Percentiles rank a stretch among this genome's conserved stretches.
phyloP scores from a whole-genome alignment of 2,113 vertebrate genomes.

The Epinephelus moara region DNA sequence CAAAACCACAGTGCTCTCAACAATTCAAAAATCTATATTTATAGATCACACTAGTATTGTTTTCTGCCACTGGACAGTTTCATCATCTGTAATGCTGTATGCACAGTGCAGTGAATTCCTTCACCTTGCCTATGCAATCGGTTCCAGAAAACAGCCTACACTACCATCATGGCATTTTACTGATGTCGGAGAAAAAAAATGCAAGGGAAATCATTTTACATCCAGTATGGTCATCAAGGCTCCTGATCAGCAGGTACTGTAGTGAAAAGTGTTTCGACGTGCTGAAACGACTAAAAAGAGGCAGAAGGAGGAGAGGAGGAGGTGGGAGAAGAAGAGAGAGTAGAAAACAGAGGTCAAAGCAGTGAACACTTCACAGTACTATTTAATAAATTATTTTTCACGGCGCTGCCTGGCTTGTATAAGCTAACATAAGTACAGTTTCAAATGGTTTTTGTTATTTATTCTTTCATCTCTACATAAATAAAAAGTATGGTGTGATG shows the following conservation, averaged over 20 bases:
- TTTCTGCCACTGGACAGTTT: slow-evolving; percentile 41
- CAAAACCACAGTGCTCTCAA: neutral
- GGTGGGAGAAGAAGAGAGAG: slow-evolving; percentile 26
- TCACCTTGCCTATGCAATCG: slow-evolving; percentile 59
- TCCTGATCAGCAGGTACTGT: slow-evolving; percentile 73
- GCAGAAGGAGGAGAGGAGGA: slow-evolving; percentile 22
- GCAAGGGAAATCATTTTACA: slow-evolving; percentile 77
- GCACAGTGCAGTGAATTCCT: slow-evolving; percentile 52
- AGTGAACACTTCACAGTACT: slow-evolving; percentile 5
- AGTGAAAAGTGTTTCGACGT: slow-evolving; percentile 54
- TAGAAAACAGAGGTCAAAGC: slow-evolving; percentile 43
- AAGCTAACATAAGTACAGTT: neutral
- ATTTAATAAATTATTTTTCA: neutral
- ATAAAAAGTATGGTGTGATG: slow-evolving; percentile 6
- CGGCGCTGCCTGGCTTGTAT: neutral
- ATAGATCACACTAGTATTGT: slow-evolving; percentile 35
- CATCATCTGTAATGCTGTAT: slow-evolving; percentile 51
- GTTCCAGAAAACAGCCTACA: slow-evolving; percentile 61
- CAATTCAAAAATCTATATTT: neutral
- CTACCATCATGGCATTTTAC: slow-evolving; percentile 67
- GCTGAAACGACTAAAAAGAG: slow-evolving; percentile 71
- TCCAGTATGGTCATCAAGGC: slow-evolving; percentile 67
- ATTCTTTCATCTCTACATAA: neutral
- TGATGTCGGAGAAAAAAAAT: slow-evolving; percentile 73
- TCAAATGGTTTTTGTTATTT: neutral